phyloP scores from a whole-genome alignment of 2,113 vertebrate genomes.

The Paramisgurnus dabryanus region DNA sequence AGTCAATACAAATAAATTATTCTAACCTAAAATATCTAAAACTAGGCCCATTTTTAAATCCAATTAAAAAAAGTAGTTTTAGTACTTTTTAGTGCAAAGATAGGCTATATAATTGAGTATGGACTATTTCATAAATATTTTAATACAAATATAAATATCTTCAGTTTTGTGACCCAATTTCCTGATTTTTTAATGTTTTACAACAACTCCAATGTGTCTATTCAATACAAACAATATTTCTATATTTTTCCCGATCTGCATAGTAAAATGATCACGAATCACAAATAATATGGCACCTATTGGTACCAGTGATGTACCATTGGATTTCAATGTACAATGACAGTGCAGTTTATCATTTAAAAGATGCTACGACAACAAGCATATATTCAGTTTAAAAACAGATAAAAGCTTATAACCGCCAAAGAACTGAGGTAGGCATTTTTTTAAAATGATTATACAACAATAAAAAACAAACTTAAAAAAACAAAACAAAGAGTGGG shows the following conservation, averaged over 20 bases:
- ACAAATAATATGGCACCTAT: background rate
- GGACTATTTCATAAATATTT: background rate
- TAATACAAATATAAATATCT: background rate
- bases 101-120: too few species aligned
- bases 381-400: background rate
- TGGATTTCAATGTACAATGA: constrained; percentile 2
- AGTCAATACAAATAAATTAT: background rate
- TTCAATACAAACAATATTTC: background rate
- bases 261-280: background rate
- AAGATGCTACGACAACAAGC: background rate
- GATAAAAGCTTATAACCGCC: background rate
- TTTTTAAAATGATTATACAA: too few species aligned
- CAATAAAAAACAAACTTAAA: background rate
- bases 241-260: background rate
- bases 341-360: background rate
- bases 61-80: background rate
- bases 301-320: background rate
- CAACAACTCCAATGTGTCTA: background rate
- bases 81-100: background rate
- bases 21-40: background rate
- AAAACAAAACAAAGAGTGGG: background rate
- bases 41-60: background rate
- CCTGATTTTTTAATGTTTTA: too few species aligned
- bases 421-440: background rate
- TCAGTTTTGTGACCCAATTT: background rate